Evolutionary conservation across 53 echinoderm and acorn worm species (phyloP).

Genomic region (Paracentrotus lividus): DNA sequence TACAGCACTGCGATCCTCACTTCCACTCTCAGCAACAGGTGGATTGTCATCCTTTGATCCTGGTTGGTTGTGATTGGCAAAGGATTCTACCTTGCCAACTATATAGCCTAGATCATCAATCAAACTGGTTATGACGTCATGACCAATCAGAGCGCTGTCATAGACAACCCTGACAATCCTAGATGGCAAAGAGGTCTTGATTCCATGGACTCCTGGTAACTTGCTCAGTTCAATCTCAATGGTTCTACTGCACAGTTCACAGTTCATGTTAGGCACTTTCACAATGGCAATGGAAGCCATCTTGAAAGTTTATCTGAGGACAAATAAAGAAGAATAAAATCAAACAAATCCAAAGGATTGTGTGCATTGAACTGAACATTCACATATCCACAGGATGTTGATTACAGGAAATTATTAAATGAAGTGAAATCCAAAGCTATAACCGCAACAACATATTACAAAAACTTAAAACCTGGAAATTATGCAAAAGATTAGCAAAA

Average conservation of each 20-base stretch:
- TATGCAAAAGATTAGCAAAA: no score
- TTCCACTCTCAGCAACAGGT: background rate
- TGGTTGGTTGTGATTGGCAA: background rate
- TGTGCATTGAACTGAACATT: background rate
- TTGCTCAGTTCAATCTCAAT: conserved; percentile 63
- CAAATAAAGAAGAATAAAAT: background rate
- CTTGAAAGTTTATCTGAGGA: background rate
- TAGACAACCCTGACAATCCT: conserved; percentile 31
- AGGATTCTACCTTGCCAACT: conserved; percentile 46
- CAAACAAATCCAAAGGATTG: background rate
- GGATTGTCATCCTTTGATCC: background rate
- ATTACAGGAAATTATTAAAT: background rate
- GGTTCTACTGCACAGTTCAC: conserved; percentile 61
- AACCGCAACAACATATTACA: background rate
- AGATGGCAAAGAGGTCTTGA: conserved; percentile 43
- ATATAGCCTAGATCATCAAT: conserved; percentile 56
- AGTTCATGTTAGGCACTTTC: conserved; percentile 70
- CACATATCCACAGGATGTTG: background rate
- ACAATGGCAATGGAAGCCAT: conserved; percentile 59
- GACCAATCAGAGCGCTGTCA: background rate
- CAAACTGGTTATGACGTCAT: conserved; percentile 18
- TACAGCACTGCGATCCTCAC: background rate
- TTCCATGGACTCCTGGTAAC: conserved; percentile 7
- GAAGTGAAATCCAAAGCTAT: background rate
- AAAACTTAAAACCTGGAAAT: background rate